Percentiles rank a stretch among this genome's conserved stretches.
phyloP scores from a whole-genome alignment of 2,797 vertebrate species.

The Cynopterus sphinx region DNA sequence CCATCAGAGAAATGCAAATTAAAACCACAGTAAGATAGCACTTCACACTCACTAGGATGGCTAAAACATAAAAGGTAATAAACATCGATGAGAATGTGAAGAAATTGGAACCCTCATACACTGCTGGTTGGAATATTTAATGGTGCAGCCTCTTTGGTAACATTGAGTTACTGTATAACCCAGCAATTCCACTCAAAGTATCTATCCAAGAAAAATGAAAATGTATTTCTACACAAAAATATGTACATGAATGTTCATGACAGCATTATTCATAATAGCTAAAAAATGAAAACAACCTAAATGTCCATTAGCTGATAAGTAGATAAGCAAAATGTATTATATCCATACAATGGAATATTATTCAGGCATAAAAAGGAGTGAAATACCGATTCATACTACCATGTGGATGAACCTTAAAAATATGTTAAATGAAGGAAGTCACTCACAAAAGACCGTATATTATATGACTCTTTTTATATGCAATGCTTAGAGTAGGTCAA shows the following conservation, averaged over 20 bases:
- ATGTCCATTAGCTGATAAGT: neutral
- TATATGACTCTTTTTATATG: neutral
- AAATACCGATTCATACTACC: neutral
- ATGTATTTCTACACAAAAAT: neutral
- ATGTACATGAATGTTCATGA: neutral
- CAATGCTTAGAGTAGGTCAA: neutral
- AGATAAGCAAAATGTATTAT: neutral
- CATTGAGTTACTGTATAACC: neutral
- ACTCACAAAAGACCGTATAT: neutral
- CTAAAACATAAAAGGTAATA: neutral
- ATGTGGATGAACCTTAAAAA: neutral
- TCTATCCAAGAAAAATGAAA: neutral
- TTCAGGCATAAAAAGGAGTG: neutral
- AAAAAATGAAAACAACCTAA: neutral
- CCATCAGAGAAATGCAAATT: neutral
- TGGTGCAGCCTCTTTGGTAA: neutral
- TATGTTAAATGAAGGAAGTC: neutral
- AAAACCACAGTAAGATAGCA: neutral
- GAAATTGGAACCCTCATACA: neutral
- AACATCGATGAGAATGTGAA: neutral
- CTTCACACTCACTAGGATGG: neutral
- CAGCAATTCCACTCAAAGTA: neutral
- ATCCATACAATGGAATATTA: neutral
- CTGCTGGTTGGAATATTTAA: neutral
- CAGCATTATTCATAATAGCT: neutral